Percentiles rank a stretch among this genome's conserved stretches.
Conservation (phyloP, 2,888 invertebrate genomes). For the Drosophila rellima region DNA sequence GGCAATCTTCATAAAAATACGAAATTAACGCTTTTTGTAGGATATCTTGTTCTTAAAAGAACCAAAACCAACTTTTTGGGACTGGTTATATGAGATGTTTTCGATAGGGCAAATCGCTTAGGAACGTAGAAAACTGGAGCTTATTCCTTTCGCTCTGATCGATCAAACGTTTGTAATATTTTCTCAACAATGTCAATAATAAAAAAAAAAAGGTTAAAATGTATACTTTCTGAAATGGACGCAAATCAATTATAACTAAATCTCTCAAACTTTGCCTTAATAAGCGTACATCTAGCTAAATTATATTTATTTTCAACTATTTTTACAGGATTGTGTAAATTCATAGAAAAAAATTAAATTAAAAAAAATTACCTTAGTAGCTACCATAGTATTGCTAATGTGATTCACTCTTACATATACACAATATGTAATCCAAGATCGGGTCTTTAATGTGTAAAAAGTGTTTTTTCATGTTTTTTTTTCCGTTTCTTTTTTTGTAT, state of each 20-base stretch:
- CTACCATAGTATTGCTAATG: constrained; percentile 67
- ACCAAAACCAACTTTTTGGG: neutral
- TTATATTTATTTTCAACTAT: constrained; percentile 80
- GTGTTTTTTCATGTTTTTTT: neutral
- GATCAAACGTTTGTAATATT: neutral
- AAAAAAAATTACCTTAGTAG: constrained; percentile 69
- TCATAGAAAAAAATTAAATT: constrained; percentile 67
- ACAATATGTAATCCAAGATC: constrained; percentile 46
- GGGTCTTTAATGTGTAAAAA: constrained; percentile 8
- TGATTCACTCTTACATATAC: constrained; percentile 56
- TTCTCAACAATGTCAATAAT: neutral
- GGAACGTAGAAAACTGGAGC: neutral
- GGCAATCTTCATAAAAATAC: constrained; percentile 3
- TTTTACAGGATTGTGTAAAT: constrained; percentile 77
- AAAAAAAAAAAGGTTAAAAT: constrained; percentile 14
- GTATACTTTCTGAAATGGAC: constrained; percentile 28
- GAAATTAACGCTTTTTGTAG: neutral
- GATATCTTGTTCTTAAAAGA: neutral
- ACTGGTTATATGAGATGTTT: neutral
- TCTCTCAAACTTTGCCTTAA: constrained; percentile 48
- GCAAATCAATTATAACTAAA: constrained; percentile 32
- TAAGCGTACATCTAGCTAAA: constrained; percentile 78
- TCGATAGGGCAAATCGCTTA: neutral
- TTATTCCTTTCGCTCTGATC: neutral
- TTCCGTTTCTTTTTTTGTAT: constrained; percentile 10